These are phyloP conservation scores for Florisuga fusca DNA, from an alignment of 2,797 vertebrate species.

Conservation along the genomic window DNA sequence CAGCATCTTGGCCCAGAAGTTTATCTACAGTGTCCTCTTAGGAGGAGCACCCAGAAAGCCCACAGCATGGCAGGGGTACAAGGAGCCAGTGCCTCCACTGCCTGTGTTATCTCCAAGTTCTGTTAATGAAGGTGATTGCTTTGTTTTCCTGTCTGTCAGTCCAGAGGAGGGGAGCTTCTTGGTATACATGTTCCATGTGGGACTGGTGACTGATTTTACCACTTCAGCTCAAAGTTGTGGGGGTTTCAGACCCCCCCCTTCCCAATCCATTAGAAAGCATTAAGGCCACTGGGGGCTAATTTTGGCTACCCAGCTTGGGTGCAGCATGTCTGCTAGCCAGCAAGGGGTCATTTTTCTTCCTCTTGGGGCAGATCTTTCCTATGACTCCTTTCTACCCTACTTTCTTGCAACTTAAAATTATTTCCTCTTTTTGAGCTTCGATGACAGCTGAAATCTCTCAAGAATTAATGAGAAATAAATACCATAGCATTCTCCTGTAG, in stretches of 20 bases:
- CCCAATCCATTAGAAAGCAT: not conserved
- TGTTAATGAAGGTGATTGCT: not conserved
- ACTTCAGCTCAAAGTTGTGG: not conserved
- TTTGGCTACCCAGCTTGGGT: not conserved
- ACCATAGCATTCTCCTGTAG: not conserved
- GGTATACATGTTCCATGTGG: not conserved
- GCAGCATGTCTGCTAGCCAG: not conserved
- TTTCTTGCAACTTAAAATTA: not conserved
- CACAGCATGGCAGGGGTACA: not conserved
- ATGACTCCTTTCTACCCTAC: not conserved
- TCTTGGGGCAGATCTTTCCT: not conserved
- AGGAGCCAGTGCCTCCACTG: rapidly evolving
- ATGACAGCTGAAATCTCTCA: slow-evolving; percentile 13
- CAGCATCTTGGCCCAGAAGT: not conserved
- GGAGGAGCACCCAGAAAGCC: not conserved
- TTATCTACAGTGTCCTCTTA: not conserved
- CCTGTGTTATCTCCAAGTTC: not conserved
- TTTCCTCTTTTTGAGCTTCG: not conserved
- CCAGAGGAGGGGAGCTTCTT: not conserved
- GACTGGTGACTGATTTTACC: not conserved
- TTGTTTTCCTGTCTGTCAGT: not conserved
- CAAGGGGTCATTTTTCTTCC: not conserved
- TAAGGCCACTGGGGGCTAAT: not conserved
- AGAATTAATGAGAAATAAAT: slow-evolving; percentile 13
- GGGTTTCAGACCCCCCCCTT: not conserved